Conservation (phyloP, 2,113 vertebrate genomes). For the Podiceps cristatus region DNA sequence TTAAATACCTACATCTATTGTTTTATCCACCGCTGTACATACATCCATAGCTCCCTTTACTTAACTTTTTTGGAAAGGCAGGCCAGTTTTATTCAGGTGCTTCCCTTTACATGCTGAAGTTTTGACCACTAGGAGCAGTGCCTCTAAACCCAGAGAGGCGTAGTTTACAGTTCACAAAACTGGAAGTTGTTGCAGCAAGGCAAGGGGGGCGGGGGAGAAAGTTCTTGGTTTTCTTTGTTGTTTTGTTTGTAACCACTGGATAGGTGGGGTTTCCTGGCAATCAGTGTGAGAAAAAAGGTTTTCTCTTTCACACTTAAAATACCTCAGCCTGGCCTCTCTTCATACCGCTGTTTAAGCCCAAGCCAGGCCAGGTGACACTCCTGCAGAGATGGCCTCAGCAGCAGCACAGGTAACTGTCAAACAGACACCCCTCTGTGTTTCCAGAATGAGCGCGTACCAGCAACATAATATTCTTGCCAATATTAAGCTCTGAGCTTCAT, state of each 20-base stretch:
- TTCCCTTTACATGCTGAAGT: neutral
- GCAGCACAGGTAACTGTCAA: neutral
- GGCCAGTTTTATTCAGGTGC: neutral
- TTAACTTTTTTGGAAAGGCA: neutral
- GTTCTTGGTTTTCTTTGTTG: neutral
- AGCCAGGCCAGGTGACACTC: neutral
- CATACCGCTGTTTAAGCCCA: neutral
- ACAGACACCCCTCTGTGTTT: neutral
- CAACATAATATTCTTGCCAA: neutral
- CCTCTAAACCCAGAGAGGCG: neutral
- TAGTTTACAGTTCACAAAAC: neutral
- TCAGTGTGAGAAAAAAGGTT: neutral
- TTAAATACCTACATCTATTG: neutral
- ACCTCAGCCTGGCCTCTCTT: neutral
- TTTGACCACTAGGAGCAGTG: neutral
- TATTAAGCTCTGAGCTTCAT: neutral
- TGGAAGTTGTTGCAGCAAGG: neutral
- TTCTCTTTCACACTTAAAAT: neutral
- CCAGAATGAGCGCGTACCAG: neutral
- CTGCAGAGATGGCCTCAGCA: neutral
- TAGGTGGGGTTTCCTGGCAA: neutral
- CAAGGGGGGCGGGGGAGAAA: rapidly evolving
- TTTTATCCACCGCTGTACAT: neutral
- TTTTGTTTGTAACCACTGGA: neutral
- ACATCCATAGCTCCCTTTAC: neutral